Base-by-base conservation (phyloP, 2,888 invertebrate species). In the Orthonychiurus folsomi region DNA sequence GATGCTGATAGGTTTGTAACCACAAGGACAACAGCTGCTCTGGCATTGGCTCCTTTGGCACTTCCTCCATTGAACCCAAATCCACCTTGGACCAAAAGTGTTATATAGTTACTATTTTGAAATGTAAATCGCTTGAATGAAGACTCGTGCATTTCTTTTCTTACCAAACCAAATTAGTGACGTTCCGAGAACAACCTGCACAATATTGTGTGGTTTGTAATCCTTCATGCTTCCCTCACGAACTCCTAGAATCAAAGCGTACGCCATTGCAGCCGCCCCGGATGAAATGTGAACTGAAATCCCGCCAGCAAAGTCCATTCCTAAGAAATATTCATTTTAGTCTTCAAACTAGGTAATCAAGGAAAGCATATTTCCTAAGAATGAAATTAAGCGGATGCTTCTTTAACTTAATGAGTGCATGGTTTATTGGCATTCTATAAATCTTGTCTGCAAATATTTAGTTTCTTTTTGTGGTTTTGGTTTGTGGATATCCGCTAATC, bases 161-260 rank as follows among this genome's bases (percentile, higher is more conserved):
- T 9, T 37, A 37, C 37, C 52, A 23, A 63, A 61, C 69, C 69
- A 69, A 3, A 69, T 68, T 20, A 69, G 27, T 0, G 63, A 58
- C 1, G 69, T 69, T n/a, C 69, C 69, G 2, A 68, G 54, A 15
- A 66, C 58, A 2, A 69, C 69, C 62, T 69, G 66, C n/a, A 66
- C 64, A 15, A 69, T 37, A 53, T 66, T 68, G 50, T 69, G 69
- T 0, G 69, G 66, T 27, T 63, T 66, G 61, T 67, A 67, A 3
- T 64, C 53, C 20, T 57, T 55, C 15, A 53, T 28, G 3, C 56
- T 57, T 2, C 62, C 61, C 23, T 65, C 67, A 5, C 69, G 59
- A 20, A 64, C 62, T 21, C 69, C 69, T 1, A 69, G 59, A n/a
- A 68, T 63, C 26, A 61, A 48, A 1, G 66, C 65, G 23, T 66